These are phyloP conservation scores for Scatophagus argus DNA, from an alignment of 2,113 vertebrate species.

Conservation along the genomic window DNA sequence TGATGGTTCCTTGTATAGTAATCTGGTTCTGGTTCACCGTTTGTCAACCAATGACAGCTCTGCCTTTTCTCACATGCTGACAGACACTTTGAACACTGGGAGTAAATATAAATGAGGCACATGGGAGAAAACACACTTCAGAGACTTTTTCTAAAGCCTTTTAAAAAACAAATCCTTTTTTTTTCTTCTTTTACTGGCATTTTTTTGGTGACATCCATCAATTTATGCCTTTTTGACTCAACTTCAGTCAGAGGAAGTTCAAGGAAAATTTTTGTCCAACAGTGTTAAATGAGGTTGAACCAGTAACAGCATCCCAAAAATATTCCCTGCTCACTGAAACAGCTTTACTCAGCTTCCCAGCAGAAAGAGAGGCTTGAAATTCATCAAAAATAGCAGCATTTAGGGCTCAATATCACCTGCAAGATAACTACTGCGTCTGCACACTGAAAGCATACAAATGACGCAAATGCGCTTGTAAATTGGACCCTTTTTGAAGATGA, in stretches of 20 bases:
- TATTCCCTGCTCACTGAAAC: neutral
- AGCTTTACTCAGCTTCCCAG: conserved; percentile 14
- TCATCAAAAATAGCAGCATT: conserved; percentile 5
- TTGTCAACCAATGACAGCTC: conserved; percentile 54
- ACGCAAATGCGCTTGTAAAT: neutral
- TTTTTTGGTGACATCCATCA: conserved; percentile 25
- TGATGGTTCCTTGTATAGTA: conserved; percentile 51
- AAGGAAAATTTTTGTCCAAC: conserved; percentile 7
- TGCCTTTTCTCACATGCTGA: conserved; percentile 46
- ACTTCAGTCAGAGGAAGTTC: conserved; percentile 12
- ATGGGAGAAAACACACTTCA: conserved; percentile 53
- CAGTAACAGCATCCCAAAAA: conserved; percentile 33
- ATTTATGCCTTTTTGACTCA: conserved; percentile 15
- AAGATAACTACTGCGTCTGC: neutral
- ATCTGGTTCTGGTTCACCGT: conserved; percentile 36
- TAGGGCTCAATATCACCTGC: conserved; percentile 4
- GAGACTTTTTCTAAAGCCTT: conserved; percentile 15
- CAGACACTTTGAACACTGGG: conserved; percentile 61
- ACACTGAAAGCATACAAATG: neutral
- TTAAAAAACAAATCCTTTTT: conserved; percentile 12
- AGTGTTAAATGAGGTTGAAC: conserved; percentile 34
- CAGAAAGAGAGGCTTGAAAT: neutral
- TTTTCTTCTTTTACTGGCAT: conserved; percentile 15
- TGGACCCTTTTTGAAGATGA: neutral
- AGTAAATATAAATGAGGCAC: conserved; percentile 59